Evolutionary conservation across 1,140 invertebrate genomes (phyloP), one percentile per base, ranked within the genome.

Genomic region (Calephelis virginiensis): DNA sequence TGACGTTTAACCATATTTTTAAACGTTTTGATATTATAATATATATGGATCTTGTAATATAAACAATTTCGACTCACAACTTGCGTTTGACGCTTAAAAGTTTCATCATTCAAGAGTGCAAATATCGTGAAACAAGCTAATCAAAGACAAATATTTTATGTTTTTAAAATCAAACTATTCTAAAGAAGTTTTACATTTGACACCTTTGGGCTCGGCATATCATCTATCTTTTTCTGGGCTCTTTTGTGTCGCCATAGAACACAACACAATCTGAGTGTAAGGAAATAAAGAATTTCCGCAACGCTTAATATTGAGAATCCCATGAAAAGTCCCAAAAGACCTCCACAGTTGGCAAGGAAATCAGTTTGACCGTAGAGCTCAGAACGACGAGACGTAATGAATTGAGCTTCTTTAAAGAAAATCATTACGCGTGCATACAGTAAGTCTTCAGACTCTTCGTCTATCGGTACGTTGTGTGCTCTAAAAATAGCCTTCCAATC

Each of bases 261-360:
- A 43, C 40, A 43, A 43, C 40, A 43, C 8, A 43, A 43, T 9
- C 40, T 43, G 8, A 93, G 76, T 11, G 92, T 92, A 13, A 94
- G 81, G 73, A 94, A 94, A 78, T 95, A 95, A 5, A 94, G 37
- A n/a, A 95, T 91, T 86, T 95, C 94, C 0, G 93, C 92, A 8
- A 94, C 82, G 56, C 94, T 94, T 1, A 95, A 79, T 67, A 95
- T 92, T 4, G 94, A 95, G 78, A 95, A 94, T 4, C 94, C 94
- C 82, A 94, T 93, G 71, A 94, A 95, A 2, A 95, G 87, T 2
- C 94, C 94, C 9, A 94, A 91, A 53, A 95, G 87, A 66, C 94
- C 94, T 3, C 94, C 94, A 68, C 93, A 94, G 72, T 94, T 94
- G 37, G 94, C 94, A 10, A 95, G 90, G 75, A 95, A 93, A 71